Evolutionary conservation across 2,797 vertebrate genomes (phyloP).

Genomic region (Siniperca undulata): DNA sequence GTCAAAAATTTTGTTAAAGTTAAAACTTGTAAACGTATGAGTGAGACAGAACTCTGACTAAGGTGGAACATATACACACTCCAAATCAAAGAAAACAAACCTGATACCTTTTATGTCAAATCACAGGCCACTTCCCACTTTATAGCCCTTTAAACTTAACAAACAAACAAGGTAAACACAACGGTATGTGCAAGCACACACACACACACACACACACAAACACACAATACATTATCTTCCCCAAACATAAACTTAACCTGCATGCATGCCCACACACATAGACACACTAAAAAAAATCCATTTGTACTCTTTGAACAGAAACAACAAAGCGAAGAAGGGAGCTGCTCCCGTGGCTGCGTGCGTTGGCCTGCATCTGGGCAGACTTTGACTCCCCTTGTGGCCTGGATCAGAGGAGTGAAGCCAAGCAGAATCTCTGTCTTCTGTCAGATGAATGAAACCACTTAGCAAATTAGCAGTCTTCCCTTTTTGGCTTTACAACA

Average conservation of each 20-base stretch:
- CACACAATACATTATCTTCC: constrained; percentile 45
- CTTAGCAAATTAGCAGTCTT: constrained; percentile 73
- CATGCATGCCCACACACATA: constrained; percentile 17
- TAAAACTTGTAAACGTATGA: background rate
- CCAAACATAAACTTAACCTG: constrained; percentile 27
- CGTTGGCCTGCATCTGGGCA: constrained; percentile 38
- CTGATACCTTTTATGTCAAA: constrained; percentile 62
- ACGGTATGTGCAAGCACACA: constrained; percentile 12
- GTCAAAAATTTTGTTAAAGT: constrained; percentile 10
- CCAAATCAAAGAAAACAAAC: constrained; percentile 62
- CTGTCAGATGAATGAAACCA: constrained; percentile 71
- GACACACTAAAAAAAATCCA: constrained; percentile 48
- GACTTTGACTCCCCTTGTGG: constrained; percentile 61
- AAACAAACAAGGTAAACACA: constrained; percentile 31
- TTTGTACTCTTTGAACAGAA: constrained; percentile 59
- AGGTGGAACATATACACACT: constrained; percentile 1
- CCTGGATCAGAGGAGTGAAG: constrained; percentile 66
- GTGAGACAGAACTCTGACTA: background rate
- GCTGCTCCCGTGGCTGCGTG: constrained; percentile 31
- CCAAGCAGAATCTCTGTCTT: constrained; percentile 67
- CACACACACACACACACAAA: constrained; percentile 4
- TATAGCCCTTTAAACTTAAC: constrained; percentile 49
- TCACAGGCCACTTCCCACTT: constrained; percentile 53
- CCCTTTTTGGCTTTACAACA: constrained; percentile 50
- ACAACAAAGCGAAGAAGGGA: constrained; percentile 50